Conservation (phyloP, 35 echinoderm and acorn worm species). For the Diadema setosum region DNA sequence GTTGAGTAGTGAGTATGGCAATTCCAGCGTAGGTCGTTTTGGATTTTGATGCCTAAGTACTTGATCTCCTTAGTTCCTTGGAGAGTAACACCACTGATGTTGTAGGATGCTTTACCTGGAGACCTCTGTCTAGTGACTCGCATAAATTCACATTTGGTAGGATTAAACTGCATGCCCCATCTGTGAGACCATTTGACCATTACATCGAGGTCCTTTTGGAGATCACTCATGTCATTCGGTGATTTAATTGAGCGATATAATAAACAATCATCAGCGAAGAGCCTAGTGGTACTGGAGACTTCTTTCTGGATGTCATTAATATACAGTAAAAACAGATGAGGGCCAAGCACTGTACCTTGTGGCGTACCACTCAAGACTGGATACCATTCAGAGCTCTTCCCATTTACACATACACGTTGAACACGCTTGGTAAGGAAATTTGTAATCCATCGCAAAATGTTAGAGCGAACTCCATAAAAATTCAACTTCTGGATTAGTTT, state of each 20-base stretch:
- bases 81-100: too few relatives aligned
- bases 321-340: not conserved
- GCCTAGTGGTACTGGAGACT: not conserved
- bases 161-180: constrained; percentile 33
- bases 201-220: constrained; percentile 1
- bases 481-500: not conserved
- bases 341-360: constrained; percentile 32
- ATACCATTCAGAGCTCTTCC: not conserved
- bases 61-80: too few relatives aligned
- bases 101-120: too few relatives aligned
- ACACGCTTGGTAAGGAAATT: not conserved
- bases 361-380: constrained; percentile 14
- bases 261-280: constrained; percentile 30
- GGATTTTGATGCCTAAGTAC: too few relatives aligned
- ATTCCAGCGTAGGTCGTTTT: too few relatives aligned
- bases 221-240: not conserved
- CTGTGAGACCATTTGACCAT: constrained; percentile 2
- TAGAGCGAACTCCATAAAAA: not conserved
- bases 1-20: too few relatives aligned
- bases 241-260: constrained; percentile 3
- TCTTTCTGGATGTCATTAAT: constrained; percentile 15
- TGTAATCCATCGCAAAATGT: not conserved
- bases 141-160: constrained; percentile 9
- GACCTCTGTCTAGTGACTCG: too few relatives aligned
- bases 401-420: constrained; percentile 8